Evolutionary conservation across 1,140 invertebrate species (phyloP).

Genomic region (Trichonephila inaurata): DNA sequence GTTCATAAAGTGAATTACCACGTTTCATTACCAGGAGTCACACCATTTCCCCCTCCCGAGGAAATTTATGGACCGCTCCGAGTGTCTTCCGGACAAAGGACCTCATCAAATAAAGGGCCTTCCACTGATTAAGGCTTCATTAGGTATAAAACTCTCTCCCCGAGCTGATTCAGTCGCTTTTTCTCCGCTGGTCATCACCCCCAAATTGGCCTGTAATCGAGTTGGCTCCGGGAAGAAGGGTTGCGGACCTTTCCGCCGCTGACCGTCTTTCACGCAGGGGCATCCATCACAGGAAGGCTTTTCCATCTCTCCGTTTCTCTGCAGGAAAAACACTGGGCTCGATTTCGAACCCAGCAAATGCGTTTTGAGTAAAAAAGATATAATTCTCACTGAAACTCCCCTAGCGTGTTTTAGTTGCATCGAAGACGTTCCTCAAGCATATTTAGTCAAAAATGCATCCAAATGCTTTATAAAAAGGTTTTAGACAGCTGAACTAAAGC

Average conservation of each 20-base stretch:
- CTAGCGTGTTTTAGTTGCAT: too few relatives aligned
- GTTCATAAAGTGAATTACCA: constrained; percentile 43
- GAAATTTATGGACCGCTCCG: constrained; percentile 1
- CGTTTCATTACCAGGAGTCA: constrained; percentile 46
- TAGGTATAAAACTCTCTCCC: constrained; percentile 10
- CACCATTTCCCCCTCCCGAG: not conserved
- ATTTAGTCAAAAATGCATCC: too few relatives aligned
- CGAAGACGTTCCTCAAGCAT: too few relatives aligned
- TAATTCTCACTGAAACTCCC: too few relatives aligned
- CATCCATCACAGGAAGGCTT: too few relatives aligned
- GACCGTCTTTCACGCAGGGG: too few relatives aligned
- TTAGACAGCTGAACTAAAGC: too few relatives aligned
- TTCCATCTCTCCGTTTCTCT: too few relatives aligned
- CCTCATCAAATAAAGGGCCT: constrained; percentile 22
- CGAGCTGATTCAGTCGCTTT: constrained; percentile 22
- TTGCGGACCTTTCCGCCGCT: not conserved
- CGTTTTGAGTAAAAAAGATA: too few relatives aligned
- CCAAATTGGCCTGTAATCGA: constrained; percentile 21
- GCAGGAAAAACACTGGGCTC: too few relatives aligned
- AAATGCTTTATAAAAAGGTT: too few relatives aligned
- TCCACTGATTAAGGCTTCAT: constrained; percentile 31
- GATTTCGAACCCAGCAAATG: too few relatives aligned
- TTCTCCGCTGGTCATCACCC: constrained; percentile 31
- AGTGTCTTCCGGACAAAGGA: constrained; percentile 34
- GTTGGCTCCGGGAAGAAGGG: not conserved